phyloP scores from a whole-genome alignment of 1,140 invertebrate species.

The Euborellia annulipes region DNA sequence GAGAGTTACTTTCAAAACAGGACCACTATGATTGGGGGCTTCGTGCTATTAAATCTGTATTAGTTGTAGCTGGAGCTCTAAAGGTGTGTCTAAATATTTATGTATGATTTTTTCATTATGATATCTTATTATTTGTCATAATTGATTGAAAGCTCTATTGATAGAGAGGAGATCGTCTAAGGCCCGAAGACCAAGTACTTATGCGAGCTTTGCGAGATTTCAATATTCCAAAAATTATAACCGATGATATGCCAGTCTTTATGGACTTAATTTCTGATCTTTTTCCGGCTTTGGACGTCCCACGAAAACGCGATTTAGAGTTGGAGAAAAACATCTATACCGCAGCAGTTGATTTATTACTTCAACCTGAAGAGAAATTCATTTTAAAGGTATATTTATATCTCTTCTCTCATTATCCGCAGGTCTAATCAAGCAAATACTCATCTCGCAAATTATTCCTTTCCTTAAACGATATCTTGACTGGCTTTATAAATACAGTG shows the following conservation, averaged over 20 bases:
- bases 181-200: slow-evolving; percentile 60
- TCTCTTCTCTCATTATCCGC: background rate
- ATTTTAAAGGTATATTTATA: slow-evolving; percentile 44
- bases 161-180: slow-evolving; percentile 42
- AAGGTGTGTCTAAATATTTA: too few species aligned
- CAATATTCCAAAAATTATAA: slow-evolving; percentile 84
- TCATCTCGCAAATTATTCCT: too few species aligned
- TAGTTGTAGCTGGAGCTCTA: slow-evolving; percentile 77
- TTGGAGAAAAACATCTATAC: slow-evolving; percentile 67
- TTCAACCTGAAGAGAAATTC: slow-evolving; percentile 85
- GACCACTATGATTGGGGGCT: slow-evolving; percentile 93
- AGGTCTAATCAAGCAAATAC: too few species aligned
- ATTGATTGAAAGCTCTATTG: slow-evolving; percentile 5
- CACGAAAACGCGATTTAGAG: slow-evolving; percentile 60
- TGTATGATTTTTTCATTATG: background rate
- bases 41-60: slow-evolving; percentile 79
- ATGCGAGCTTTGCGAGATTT: slow-evolving; percentile 82
- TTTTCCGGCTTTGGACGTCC: slow-evolving; percentile 78
- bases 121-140: background rate
- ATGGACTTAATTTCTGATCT: slow-evolving; percentile 83
- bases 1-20: slow-evolving; percentile 77
- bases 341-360: slow-evolving; percentile 62
- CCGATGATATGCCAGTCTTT: slow-evolving; percentile 76
- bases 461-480: too few species aligned
- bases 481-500: background rate